These are phyloP conservation scores for Toxostoma redivivum DNA, from an alignment of 2,113 vertebrate genomes.

Conservation along the genomic window DNA sequence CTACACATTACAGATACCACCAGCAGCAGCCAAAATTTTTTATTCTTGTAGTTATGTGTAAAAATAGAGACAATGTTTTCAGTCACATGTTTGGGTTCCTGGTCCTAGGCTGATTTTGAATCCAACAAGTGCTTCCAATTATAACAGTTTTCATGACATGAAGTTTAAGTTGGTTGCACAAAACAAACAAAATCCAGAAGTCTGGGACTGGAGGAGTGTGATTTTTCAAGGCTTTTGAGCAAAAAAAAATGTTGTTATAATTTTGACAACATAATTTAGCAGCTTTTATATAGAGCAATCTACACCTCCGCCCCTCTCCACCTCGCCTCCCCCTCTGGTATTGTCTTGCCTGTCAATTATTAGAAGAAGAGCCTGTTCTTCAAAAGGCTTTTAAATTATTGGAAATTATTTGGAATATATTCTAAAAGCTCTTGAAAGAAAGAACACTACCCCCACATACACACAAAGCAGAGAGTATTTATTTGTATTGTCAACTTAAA, in stretches of 20 bases:
- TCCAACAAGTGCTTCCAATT: slow-evolving; percentile 1
- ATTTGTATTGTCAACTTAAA: slow-evolving; percentile 35
- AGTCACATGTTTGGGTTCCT: neutral
- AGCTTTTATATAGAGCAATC: slow-evolving; percentile 71
- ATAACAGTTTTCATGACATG: slow-evolving; percentile 14
- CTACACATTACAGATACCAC: neutral
- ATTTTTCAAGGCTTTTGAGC: slow-evolving; percentile 46
- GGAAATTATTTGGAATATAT: slow-evolving; percentile 72
- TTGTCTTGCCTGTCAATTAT: slow-evolving; percentile 74
- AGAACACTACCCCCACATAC: slow-evolving; percentile 43
- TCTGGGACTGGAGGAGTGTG: slow-evolving; percentile 42
- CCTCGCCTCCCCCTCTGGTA: slow-evolving; percentile 61
- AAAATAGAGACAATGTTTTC: neutral
- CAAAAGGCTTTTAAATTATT: slow-evolving; percentile 73
- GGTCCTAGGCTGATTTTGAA: neutral
- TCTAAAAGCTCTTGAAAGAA: slow-evolving; percentile 68
- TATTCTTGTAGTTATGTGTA: neutral
- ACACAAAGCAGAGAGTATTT: slow-evolving; percentile 50
- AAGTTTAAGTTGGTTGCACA: slow-evolving; percentile 49
- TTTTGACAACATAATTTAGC: slow-evolving; percentile 77
- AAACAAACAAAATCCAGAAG: slow-evolving; percentile 64
- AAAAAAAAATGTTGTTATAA: slow-evolving; percentile 61
- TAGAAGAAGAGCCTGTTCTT: slow-evolving; percentile 67
- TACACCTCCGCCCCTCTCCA: slow-evolving; percentile 69
- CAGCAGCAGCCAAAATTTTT: neutral